phyloP scores from a whole-genome alignment of 2,797 vertebrate species.

The Dicrostonyx torquatus region DNA sequence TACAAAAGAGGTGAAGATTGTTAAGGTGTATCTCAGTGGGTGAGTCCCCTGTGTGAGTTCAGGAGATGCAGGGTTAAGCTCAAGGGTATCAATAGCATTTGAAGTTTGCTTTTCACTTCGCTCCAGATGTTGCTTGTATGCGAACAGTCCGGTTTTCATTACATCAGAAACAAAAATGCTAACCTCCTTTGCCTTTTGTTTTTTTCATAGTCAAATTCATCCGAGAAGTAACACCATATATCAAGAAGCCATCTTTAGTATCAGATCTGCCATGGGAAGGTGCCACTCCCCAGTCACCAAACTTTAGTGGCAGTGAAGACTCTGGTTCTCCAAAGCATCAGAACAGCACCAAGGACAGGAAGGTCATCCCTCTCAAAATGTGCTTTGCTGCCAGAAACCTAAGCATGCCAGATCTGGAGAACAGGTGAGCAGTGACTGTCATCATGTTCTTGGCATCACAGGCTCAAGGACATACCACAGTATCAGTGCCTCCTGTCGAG shows the following conservation, averaged over 20 bases:
- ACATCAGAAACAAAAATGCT: constrained; percentile 53
- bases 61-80: background rate
- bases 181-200: constrained; percentile 47
- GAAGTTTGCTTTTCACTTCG: background rate
- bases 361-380: constrained; percentile 97
- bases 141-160: constrained; percentile 37
- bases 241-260: constrained; percentile 95
- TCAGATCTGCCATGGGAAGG: constrained; percentile 96
- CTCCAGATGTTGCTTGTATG: background rate
- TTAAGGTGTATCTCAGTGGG: background rate
- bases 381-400: constrained; percentile 96
- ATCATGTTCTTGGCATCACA: background rate
- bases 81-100: constrained; percentile 3
- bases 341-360: constrained; percentile 90
- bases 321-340: constrained; percentile 93
- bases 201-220: constrained; percentile 94
- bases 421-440: constrained; percentile 88
- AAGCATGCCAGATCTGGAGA: constrained; percentile 97
- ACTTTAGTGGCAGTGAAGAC: constrained; percentile 93
- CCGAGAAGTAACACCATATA: constrained; percentile 96
- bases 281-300: constrained; percentile 89
- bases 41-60: background rate
- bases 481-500: background rate
- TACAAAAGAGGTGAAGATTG: constrained; percentile 21
- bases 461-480: background rate